Percentiles rank a stretch among this genome's conserved stretches.
Conservation (phyloP, 1,140 invertebrate species). For the Caenorhabditis latens region DNA sequence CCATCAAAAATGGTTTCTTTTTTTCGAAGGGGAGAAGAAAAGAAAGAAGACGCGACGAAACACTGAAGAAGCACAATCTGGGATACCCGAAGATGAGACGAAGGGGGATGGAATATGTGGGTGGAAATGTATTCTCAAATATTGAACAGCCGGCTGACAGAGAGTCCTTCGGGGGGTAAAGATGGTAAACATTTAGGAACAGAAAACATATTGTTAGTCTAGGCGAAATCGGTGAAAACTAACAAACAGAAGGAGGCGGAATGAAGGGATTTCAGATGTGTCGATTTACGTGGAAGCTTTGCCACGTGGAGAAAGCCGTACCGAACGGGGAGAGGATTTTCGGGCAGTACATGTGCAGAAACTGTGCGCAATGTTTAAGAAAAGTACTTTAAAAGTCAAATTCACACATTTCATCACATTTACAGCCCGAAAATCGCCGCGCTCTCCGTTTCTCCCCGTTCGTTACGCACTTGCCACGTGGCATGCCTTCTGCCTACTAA, state of each 20-base stretch:
- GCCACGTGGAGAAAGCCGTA: too few relatives aligned
- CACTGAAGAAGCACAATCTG: not conserved
- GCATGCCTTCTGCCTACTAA: too few relatives aligned
- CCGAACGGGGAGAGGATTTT: too few relatives aligned
- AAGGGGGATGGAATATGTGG: not conserved
- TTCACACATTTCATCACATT: too few relatives aligned
- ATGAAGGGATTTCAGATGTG: too few relatives aligned
- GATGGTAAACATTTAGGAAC: slow-evolving; percentile 24
- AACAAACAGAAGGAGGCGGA: not conserved
- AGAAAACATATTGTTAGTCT: not conserved
- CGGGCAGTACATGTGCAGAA: too few relatives aligned
- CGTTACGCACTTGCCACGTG: too few relatives aligned
- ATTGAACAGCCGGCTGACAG: not conserved
- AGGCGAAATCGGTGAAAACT: not conserved
- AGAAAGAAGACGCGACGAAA: not conserved
- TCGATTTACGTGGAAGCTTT: too few relatives aligned
- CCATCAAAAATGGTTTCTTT: slow-evolving; percentile 56
- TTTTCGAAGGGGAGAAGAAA: not conserved
- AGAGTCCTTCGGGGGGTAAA: not conserved
- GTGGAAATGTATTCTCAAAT: slow-evolving; percentile 27
- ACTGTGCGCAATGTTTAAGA: too few relatives aligned
- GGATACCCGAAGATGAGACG: slow-evolving; percentile 33
- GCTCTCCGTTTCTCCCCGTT: too few relatives aligned
- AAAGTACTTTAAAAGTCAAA: too few relatives aligned
- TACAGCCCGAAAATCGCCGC: too few relatives aligned